Evolutionary conservation across 2,888 invertebrate genomes (phyloP), one percentile per base, ranked within the genome.

Genomic region (Rapana venosa): DNA sequence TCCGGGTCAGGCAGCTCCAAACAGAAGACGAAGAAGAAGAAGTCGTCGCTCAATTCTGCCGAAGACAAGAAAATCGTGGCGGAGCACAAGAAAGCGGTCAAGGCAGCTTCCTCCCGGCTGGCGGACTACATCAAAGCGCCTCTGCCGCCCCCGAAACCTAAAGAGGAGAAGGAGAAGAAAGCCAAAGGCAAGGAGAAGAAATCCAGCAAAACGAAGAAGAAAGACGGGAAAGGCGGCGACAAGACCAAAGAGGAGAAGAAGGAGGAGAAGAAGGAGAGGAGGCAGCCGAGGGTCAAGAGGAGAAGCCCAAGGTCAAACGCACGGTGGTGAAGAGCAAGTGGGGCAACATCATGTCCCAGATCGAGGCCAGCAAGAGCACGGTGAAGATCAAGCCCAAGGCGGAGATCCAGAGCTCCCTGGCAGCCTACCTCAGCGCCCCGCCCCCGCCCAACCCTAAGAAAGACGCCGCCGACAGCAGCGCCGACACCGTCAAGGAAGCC

Each of bases 361-460:
- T 95, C 79, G 94, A 94, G 70, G 89, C 91, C 77, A 92, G 92
- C 56, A 94, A 98, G 93, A 96, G 96, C 91, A 97, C 93, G 97
- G 97, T 15, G 90, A 92, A 90, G 77, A 90, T 89, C 1, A 96
- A 95, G 86, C 97, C 97, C 93, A 96, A 96, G 90, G 98, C 98
- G 96, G 98, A 98, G 95, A 98, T 99, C 74, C 98, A 98, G 96
- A 98, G 98, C 86, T 98, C 98, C 96, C 97, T 98, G 32, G 94
- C 94, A 58, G 91, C 92, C 30, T 93, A 94, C 79, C 91, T 94
- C 26, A 91, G 91, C 90, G 92, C n/a, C 93, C 94, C 8, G 84
- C 92, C 20, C 88, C 79, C 79, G 58, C 58, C 88, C 81, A 88
- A 61, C 88, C 36, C 81, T 36, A 83, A 88, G 47, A 83, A 47